Evolutionary conservation across 2,113 vertebrate genomes (phyloP).

Genomic region (Etia nguti): DNA sequence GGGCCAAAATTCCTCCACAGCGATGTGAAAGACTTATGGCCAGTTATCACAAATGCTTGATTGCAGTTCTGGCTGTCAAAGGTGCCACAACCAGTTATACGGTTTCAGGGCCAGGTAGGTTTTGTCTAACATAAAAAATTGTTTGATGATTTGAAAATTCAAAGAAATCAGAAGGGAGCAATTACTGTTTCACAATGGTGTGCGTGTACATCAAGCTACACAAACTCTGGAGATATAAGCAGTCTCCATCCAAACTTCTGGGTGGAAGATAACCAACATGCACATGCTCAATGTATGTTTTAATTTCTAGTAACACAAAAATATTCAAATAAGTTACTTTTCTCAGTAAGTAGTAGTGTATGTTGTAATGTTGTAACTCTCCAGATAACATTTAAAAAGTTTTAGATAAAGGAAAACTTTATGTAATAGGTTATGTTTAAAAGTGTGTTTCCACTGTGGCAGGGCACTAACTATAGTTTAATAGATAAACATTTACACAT

Average conservation of each 20-base stretch:
- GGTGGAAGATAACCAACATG: not conserved
- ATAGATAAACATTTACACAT: not conserved
- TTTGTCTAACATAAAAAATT: not conserved
- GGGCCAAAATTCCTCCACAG: not conserved
- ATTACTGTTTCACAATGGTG: not conserved
- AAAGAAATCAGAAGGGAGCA: not conserved
- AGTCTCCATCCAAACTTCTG: not conserved
- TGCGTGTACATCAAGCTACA: not conserved
- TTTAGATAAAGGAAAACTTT: not conserved
- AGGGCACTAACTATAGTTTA: not conserved
- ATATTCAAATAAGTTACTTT: not conserved
- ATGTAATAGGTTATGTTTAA: not conserved
- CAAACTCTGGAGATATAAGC: not conserved
- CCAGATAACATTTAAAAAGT: not conserved
- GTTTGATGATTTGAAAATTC: not conserved
- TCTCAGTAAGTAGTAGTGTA: no score
- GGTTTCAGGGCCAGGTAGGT: not conserved
- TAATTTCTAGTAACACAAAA: not conserved
- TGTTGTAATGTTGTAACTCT: not conserved
- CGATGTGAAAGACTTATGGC: not conserved
- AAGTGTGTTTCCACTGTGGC: not conserved
- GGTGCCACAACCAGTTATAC: not conserved
- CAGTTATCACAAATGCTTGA: not conserved
- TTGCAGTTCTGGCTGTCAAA: not conserved
- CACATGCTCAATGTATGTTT: not conserved